Conservation (phyloP, 2,888 invertebrate species). For the Latrodectus hesperus region DNA sequence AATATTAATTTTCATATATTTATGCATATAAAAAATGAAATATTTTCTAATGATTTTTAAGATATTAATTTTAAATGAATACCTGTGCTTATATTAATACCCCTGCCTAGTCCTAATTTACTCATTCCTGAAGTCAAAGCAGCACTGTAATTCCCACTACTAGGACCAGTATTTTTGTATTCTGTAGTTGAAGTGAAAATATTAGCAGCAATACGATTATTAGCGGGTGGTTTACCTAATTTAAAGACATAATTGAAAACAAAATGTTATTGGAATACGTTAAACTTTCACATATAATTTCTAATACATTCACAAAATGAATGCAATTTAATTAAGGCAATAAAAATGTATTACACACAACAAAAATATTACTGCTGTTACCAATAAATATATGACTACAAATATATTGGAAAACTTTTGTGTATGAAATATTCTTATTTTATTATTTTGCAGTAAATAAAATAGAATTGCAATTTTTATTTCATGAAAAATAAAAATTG, state of each 20-base stretch:
- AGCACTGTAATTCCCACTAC: neutral
- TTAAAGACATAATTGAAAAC: neutral
- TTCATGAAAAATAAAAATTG: too few species aligned
- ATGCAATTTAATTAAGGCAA: neutral
- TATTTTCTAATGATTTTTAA: neutral
- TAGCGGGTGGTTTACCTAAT: neutral
- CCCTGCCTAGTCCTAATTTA: neutral
- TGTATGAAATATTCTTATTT: too few species aligned
- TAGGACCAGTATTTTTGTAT: neutral
- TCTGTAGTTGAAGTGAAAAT: neutral
- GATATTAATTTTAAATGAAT: neutral
- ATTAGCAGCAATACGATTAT: neutral
- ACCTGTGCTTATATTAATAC: neutral
- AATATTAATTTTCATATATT: too few species aligned
- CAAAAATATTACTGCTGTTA: neutral
- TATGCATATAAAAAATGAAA: neutral
- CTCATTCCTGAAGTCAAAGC: neutral
- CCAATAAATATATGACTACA: neutral
- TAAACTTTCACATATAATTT: neutral
- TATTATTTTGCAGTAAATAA: too few species aligned
- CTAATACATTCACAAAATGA: neutral
- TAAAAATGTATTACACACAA: neutral
- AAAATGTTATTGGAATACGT: neutral
- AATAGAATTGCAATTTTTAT: too few species aligned
- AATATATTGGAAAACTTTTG: too few species aligned